Percentiles rank a stretch among this genome's conserved stretches.
These are phyloP conservation scores for Nyctalus aviator DNA, from an alignment of 2,797 vertebrate genomes.

Conservation along the genomic window DNA sequence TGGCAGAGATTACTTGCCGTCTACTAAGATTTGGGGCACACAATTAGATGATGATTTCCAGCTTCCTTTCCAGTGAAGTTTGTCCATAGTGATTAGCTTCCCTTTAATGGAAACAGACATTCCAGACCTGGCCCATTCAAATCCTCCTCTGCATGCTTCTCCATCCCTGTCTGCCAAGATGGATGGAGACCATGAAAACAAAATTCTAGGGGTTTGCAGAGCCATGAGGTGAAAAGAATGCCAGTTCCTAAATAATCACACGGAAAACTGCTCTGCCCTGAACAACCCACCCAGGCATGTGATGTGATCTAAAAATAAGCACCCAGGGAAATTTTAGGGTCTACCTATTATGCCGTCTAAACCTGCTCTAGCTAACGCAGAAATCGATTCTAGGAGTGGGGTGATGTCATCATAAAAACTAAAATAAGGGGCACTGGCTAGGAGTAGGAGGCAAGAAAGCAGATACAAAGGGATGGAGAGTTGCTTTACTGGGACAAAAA, in stretches of 20 bases:
- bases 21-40: slow-evolving; percentile 24
- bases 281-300: background rate
- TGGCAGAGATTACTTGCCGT: background rate
- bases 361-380: background rate
- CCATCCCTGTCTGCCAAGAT: background rate
- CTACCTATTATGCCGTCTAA: background rate
- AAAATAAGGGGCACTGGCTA: background rate
- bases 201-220: background rate
- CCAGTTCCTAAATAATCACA: background rate
- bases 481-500: background rate
- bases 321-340: background rate
- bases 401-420: background rate
- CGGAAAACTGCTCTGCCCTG: background rate
- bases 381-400: background rate
- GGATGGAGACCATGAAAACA: background rate
- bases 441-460: background rate
- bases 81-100: background rate
- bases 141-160: background rate
- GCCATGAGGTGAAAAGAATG: background rate
- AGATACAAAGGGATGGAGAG: background rate
- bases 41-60: background rate
- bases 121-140: background rate
- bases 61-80: background rate
- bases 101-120: slow-evolving; percentile 14
- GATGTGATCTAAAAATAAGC: background rate